phyloP scores from a whole-genome alignment of 2,888 invertebrate species.

The Synanthedon vespiformis region DNA sequence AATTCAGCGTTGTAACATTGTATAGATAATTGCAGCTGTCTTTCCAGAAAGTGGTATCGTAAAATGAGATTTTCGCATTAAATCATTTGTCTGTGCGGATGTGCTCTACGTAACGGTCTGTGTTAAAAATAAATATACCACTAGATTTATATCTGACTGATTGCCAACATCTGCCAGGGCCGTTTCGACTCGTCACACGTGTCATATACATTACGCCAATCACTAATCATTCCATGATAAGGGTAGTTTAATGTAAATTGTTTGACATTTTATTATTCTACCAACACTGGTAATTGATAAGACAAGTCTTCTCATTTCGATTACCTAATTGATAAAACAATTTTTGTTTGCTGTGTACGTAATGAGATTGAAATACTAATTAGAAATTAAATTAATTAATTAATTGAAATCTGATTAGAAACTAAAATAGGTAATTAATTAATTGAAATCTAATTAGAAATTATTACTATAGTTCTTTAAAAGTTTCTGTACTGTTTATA shows the following conservation, averaged over 20 bases:
- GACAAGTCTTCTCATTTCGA: too few relatives aligned
- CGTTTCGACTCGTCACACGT: not conserved
- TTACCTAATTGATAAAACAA: too few relatives aligned
- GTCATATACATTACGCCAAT: not conserved
- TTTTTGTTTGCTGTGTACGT: too few relatives aligned
- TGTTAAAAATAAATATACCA: conserved; percentile 13
- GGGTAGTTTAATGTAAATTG: not conserved
- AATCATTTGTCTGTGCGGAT: not conserved
- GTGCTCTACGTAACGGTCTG: not conserved
- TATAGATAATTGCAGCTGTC: not conserved
- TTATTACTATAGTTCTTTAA: too few relatives aligned
- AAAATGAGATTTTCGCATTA: not conserved
- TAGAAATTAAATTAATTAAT: too few relatives aligned
- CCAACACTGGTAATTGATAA: too few relatives aligned
- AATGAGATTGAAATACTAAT: too few relatives aligned
- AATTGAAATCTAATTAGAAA: too few relatives aligned
- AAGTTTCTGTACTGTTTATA: too few relatives aligned
- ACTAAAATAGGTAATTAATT: too few relatives aligned
- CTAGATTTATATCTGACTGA: not conserved
- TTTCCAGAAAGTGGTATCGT: not conserved
- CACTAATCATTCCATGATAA: not conserved
- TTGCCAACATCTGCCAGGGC: conserved; percentile 2
- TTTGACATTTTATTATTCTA: not conserved
- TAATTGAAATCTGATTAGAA: too few relatives aligned
- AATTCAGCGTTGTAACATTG: too few relatives aligned